Conservation (phyloP, 2,113 vertebrate species). For the Macheiramphus alcinus region DNA sequence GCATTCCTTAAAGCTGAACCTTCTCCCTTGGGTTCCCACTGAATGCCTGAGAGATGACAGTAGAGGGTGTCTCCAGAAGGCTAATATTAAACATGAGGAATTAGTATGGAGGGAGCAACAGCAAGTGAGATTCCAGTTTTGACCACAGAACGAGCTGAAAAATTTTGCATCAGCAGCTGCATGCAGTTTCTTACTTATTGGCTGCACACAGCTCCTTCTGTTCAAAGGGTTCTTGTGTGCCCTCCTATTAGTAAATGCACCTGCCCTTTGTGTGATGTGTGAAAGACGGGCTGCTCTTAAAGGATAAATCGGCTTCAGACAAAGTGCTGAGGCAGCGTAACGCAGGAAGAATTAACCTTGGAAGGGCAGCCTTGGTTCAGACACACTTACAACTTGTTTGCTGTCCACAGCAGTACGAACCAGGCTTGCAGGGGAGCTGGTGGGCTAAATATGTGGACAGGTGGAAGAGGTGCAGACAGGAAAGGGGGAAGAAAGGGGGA, state of each 20-base stretch:
- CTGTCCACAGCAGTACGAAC: fast-evolving
- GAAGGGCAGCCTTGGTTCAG: background rate
- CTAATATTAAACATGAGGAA: slow-evolving; percentile 23
- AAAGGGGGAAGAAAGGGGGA: background rate
- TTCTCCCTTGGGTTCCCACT: slow-evolving; percentile 55
- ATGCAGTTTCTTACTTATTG: background rate
- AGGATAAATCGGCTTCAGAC: background rate
- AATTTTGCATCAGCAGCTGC: background rate
- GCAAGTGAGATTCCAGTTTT: background rate
- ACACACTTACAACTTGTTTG: fast-evolving
- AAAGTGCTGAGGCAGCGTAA: background rate
- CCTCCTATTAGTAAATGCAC: background rate
- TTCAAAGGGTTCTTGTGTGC: background rate
- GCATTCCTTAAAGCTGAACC: slow-evolving; percentile 57
- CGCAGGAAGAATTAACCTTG: background rate
- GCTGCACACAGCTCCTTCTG: background rate
- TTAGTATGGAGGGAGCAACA: background rate
- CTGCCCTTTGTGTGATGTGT: background rate
- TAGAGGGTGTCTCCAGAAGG: slow-evolving; percentile 52
- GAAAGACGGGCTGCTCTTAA: background rate
- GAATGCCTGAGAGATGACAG: slow-evolving; percentile 62
- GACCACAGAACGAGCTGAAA: slow-evolving; percentile 9
- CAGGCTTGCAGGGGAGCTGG: background rate
- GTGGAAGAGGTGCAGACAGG: background rate
- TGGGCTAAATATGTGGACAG: background rate